A percentile compares a stretch with the other conserved stretches of the same genome.
phyloP scores from a whole-genome alignment of 2,113 vertebrate species.

The Synchiropus splendidus region DNA sequence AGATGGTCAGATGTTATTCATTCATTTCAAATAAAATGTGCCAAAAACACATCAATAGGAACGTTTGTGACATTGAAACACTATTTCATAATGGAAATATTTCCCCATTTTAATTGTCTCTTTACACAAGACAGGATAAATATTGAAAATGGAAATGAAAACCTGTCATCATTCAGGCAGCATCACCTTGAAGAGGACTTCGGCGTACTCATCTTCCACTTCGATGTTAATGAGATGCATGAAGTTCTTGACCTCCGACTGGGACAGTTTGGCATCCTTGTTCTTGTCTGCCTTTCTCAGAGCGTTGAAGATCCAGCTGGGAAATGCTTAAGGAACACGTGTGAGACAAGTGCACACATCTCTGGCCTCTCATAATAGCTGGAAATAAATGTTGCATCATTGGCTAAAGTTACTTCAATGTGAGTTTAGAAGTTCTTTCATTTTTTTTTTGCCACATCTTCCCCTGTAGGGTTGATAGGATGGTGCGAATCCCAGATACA shows the following conservation, averaged over 20 bases:
- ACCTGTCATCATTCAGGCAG: background rate
- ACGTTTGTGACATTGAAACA: background rate
- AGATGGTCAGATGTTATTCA: background rate
- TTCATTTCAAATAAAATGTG: background rate
- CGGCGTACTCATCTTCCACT: constrained; percentile 76
- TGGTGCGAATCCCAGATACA: too few relatives aligned
- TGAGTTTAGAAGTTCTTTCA: too few relatives aligned
- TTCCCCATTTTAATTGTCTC: background rate
- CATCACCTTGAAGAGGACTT: constrained; percentile 81
- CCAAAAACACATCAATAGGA: background rate
- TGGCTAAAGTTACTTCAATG: too few relatives aligned
- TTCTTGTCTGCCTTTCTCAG: constrained; percentile 87
- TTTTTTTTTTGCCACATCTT: too few relatives aligned
- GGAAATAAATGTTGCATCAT: too few relatives aligned
- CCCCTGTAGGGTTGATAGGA: too few relatives aligned
- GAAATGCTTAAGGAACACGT: constrained; percentile 3
- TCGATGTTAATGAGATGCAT: constrained; percentile 84
- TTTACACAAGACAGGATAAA: background rate
- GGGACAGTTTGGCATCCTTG: constrained; percentile 84
- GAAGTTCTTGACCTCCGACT: constrained; percentile 83
- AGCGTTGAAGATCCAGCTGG: constrained; percentile 89
- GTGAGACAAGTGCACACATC: too few relatives aligned
- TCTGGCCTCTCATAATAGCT: too few relatives aligned
- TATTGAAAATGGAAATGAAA: background rate
- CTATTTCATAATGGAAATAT: background rate